Base-by-base conservation (phyloP, 1,140 invertebrate genomes). In the Eumaeus atala region DNA sequence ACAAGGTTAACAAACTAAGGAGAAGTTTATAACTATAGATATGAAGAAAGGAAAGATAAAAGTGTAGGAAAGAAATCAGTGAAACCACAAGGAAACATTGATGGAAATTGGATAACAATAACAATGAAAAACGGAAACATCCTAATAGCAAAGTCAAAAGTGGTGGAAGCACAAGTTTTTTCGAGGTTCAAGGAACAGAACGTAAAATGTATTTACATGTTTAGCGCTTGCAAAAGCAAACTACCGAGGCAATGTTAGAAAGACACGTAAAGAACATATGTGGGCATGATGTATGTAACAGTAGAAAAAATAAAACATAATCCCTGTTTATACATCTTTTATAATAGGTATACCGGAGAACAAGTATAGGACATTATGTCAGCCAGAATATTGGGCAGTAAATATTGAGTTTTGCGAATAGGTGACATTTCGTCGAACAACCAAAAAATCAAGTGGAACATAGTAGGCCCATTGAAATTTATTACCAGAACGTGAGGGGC, bases 371-470 rank as follows among this genome's bases (percentile, higher is more conserved):
- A 34, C 51, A 35, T 37, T 63, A 11, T 59, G 53, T 12, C 11
- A 59, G 28, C 14, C 58, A 6, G 56, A 63, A 35, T n/a, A 35
- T 11, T 63, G 65, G 59, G 53, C 58, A 9, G 16, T 63, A 35
- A 64, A 64, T 48, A 28, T 56, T 1, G 61, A 67, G 50, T 67
- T 51, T 12, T 18, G 40, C 42, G 64, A 67, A n/a, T 67, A 59
- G 65, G 35, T 60, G 34, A 57, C 54, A 54, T 64, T 59, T 63
- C 56, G 56, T 18, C 36, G 35, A 17, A n/a, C 47, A 35, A 10
- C 14, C 21, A 57, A 47, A 14, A 44, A 35, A 10, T 35, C 38
- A 52, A 35, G 49, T n/a, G n/a, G 37, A 7, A 9, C 9, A 3
- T 0, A 59, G 42, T 44, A 56, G 38, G 37, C n/a, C 16, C 16